Evolutionary conservation across 2,888 invertebrate genomes (phyloP).

Genomic region (Orthosia gracilis): DNA sequence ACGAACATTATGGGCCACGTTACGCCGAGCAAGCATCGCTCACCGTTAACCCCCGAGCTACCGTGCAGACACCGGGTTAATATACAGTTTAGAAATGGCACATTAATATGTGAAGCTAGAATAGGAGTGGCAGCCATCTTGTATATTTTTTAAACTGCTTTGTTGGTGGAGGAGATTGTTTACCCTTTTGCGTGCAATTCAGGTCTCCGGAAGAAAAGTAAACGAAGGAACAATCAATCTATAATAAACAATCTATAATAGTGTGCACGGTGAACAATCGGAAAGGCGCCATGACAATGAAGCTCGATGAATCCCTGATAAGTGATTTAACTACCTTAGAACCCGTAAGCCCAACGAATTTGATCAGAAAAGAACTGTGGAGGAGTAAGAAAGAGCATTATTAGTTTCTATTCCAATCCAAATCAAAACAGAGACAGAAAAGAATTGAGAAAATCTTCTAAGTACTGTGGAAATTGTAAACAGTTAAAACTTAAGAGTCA

Average conservation of each 20-base stretch:
- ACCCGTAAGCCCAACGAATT: neutral
- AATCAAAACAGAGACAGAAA: neutral
- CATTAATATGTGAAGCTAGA: slow-evolving; percentile 19
- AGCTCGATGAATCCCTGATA: neutral
- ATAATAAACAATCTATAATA: neutral
- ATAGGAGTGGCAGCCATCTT: slow-evolving; percentile 14
- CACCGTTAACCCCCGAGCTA: slow-evolving; percentile 63
- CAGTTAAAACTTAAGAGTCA: neutral
- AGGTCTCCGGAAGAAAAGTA: neutral
- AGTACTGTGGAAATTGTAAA: neutral
- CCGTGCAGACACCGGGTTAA: slow-evolving; percentile 37
- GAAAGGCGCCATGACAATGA: too few species aligned
- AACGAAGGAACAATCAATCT: too few species aligned
- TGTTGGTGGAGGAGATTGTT: neutral
- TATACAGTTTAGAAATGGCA: slow-evolving; percentile 40
- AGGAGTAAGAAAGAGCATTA: neutral
- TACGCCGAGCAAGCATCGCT: slow-evolving; percentile 48
- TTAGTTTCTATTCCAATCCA: neutral
- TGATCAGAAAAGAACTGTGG: neutral
- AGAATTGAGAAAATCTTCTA: neutral
- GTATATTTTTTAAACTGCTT: neutral
- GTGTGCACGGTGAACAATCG: neutral
- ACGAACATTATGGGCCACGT: slow-evolving; percentile 53
- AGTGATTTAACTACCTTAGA: neutral
- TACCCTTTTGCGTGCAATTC: neutral